Conservation (phyloP, 2,888 invertebrate species). For the Hyles lineata region DNA sequence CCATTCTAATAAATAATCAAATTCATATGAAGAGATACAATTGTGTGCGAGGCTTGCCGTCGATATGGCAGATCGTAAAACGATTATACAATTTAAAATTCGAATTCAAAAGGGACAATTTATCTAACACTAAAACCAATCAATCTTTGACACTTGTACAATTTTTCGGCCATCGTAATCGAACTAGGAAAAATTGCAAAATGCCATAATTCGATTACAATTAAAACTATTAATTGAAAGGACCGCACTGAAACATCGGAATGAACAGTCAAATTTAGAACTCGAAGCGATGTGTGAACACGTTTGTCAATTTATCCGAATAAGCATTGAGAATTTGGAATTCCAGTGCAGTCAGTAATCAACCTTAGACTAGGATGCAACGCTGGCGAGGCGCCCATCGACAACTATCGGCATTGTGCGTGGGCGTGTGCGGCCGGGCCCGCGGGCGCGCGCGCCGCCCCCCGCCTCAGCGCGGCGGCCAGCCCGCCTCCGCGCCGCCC, state of each 20-base stretch:
- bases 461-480: conserved; percentile 32
- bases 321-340: neutral
- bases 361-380: conserved; percentile 40
- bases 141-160: conserved; percentile 7
- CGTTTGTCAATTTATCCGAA: neutral
- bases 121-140: neutral
- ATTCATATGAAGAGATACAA: neutral
- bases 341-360: conserved; percentile 37
- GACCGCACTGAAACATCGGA: conserved; percentile 16
- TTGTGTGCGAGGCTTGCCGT: conserved; percentile 9
- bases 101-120: neutral
- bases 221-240: conserved; percentile 1
- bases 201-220: conserved; percentile 1
- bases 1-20: conserved; percentile 11
- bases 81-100: conserved; percentile 1
- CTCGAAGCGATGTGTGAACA: neutral
- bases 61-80: conserved; percentile 17
- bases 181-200: conserved; percentile 17
- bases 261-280: neutral
- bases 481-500: conserved; percentile 38
- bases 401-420: conserved; percentile 43
- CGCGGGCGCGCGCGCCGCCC: conserved; percentile 13
- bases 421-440: conserved; percentile 36
- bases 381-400: conserved; percentile 77
- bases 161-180: neutral